These are phyloP conservation scores for Rhinophrynus dorsalis DNA, from an alignment of 2,797 vertebrate species.

Conservation along the genomic window DNA sequence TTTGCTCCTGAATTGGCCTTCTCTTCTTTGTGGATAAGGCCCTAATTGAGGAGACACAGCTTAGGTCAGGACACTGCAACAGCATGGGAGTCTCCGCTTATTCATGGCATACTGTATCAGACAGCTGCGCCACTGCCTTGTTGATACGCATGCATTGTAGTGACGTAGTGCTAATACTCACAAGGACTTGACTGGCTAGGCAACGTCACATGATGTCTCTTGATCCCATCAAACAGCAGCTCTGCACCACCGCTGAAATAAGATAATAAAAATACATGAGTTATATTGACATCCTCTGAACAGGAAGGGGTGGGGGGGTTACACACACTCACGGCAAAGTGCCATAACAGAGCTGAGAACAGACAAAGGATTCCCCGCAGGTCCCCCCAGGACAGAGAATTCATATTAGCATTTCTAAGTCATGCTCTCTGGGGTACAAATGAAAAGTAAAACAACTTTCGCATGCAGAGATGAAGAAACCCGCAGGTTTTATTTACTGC, in stretches of 20 bases:
- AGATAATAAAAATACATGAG: constrained; percentile 51
- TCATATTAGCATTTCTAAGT: constrained; percentile 43
- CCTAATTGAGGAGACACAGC: no score
- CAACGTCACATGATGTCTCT: constrained; percentile 86
- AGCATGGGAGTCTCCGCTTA: no score
- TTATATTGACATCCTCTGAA: constrained; percentile 27
- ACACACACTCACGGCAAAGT: constrained; percentile 2
- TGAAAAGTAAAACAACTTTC: constrained; percentile 20
- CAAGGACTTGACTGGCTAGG: constrained; percentile 84
- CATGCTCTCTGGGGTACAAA: constrained; percentile 36
- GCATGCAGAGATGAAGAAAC: not conserved
- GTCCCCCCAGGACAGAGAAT: constrained; percentile 20
- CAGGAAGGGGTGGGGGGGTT: constrained; percentile 1
- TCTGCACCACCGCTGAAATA: constrained; percentile 89
- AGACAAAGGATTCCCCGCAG: constrained; percentile 42
- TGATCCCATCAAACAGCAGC: constrained; percentile 87
- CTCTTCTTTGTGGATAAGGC: no score
- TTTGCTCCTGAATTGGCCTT: no score
- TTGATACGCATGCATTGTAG: no score
- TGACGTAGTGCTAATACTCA: constrained; percentile 90
- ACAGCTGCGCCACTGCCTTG: no score
- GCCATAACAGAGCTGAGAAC: constrained; percentile 10
- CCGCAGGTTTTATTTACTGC: constrained; percentile 17
- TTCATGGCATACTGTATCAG: no score
- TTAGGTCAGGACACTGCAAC: no score